These are phyloP conservation scores for Elanoides forficatus DNA, from an alignment of 2,113 vertebrate species.

Conservation along the genomic window DNA sequence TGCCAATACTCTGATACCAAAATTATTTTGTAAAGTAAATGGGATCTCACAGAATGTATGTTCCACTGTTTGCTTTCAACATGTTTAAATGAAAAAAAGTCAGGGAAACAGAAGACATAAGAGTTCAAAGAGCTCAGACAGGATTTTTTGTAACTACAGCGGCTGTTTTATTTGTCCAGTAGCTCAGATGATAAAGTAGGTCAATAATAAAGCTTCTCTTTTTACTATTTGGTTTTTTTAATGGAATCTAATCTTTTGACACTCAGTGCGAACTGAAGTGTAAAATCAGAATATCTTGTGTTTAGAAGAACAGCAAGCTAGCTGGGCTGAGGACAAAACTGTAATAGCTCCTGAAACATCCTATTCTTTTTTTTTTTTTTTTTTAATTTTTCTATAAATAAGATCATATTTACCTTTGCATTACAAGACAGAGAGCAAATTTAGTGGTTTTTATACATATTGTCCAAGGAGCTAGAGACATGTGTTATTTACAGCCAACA, in stretches of 20 bases:
- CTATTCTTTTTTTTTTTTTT: background rate
- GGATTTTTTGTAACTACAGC: background rate
- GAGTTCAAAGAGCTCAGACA: background rate
- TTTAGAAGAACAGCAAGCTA: background rate
- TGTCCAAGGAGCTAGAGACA: background rate
- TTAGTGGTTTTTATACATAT: background rate
- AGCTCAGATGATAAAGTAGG: background rate
- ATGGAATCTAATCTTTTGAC: background rate
- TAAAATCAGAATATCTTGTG: background rate
- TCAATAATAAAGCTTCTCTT: background rate
- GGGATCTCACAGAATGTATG: background rate
- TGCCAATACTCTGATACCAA: background rate
- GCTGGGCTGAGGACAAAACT: background rate
- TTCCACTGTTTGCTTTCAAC: background rate
- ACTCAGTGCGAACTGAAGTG: background rate
- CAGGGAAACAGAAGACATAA: background rate
- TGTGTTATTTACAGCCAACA: background rate
- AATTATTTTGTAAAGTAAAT: background rate
- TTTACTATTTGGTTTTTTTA: background rate
- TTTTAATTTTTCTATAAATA: background rate
- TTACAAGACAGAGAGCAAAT: background rate
- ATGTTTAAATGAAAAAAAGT: background rate
- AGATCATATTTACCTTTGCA: background rate
- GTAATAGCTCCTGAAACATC: background rate
- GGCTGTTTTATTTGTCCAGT: background rate